Evolutionary conservation across 2,888 invertebrate genomes (phyloP), one percentile per base, ranked within the genome.

Genomic region (Unio delphinus): DNA sequence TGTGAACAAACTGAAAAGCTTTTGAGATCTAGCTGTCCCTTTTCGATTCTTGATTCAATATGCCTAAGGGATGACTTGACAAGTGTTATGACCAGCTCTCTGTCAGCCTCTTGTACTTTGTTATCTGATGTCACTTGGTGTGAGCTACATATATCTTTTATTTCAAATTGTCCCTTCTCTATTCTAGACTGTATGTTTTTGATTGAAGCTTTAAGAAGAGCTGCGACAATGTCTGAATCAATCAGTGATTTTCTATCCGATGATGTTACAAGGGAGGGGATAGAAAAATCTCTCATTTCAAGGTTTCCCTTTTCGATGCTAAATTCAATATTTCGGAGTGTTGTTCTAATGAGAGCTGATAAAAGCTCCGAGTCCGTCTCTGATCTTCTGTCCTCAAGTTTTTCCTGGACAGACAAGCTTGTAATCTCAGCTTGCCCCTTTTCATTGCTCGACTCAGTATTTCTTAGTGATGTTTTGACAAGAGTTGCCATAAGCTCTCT

Each of bases 41-140:
- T 75, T 26, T 60, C 68, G 28, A 80, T 75, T 64, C 79, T 80
- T 60, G 78, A 64, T 26, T 76, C 70, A 30, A 82, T 73, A 62
- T 80, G 77, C 3, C 57, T 60, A 4, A 82, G 59, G 6, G 80
- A 79, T 70, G 78, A 77, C 55, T 61, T 67, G 6, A 80, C 74
- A 2, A 82, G 56, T 20, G 68, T 69, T 55, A 73, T 68, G 15
- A 80, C 73, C 8, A 80, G 69, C 15, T 60, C 45, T 6, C 67
- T 34, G 62, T 74, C 79, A 26, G 64, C 72, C 28, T 55, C 59
- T 23, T 69, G 57, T 4, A 74, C 60, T 20, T 45, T 23, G 6
- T 73, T 70, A 4, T 28, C 17, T 26, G 56, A n/a, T 7, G 45
- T 55, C 28, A 54, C 56, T 15, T 45, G 45, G 45, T 15, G 11